Evolutionary conservation across 2,888 invertebrate species (phyloP).

Genomic region (Diachrysia chrysitis): DNA sequence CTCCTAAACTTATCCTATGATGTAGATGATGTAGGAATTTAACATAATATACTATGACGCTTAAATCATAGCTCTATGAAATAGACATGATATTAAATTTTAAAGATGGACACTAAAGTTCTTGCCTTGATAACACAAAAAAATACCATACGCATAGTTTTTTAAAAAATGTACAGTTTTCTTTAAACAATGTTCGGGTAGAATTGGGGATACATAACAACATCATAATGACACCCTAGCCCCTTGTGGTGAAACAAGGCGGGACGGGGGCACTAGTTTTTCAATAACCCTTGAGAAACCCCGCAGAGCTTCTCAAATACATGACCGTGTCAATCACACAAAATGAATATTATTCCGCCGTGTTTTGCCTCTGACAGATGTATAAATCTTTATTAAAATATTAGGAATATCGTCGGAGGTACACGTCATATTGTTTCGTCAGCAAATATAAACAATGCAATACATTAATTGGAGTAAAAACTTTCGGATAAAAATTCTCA

Average conservation of each 20-base stretch:
- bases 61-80: no score
- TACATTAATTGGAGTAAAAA: neutral
- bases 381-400: constrained; percentile 51
- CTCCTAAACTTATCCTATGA: no score
- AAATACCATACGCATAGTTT: no score
- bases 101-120: no score
- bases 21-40: no score
- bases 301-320: constrained; percentile 82
- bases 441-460: constrained; percentile 6
- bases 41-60: no score
- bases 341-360: constrained; percentile 55
- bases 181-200: constrained; percentile 12
- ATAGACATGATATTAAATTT: no score
- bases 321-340: constrained; percentile 69
- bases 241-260: constrained; percentile 81
- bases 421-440: constrained; percentile 42
- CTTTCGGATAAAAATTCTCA: no score
- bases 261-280: constrained; percentile 77
- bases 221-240: constrained; percentile 60
- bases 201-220: constrained; percentile 31
- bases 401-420: constrained; percentile 10
- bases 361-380: constrained; percentile 62
- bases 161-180: no score
- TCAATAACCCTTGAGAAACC: constrained; percentile 81
- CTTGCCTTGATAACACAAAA: no score